These are phyloP conservation scores for Neotoxoptera formosana DNA, from an alignment of 1,140 invertebrate genomes.

Conservation along the genomic window DNA sequence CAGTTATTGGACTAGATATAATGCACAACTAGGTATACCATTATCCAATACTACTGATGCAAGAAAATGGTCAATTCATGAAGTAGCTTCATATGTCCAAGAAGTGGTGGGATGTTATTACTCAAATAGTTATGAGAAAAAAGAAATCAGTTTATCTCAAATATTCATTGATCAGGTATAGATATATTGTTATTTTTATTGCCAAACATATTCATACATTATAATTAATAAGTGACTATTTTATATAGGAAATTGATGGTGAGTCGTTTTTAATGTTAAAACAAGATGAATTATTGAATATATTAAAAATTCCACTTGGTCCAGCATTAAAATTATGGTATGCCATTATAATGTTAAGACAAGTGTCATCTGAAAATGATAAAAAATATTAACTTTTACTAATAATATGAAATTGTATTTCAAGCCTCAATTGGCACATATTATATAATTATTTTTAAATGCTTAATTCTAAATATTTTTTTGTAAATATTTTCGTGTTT, in stretches of 20 bases:
- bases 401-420: background rate
- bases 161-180: background rate
- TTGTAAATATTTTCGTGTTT: conserved; percentile 14
- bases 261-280: conserved; percentile 83
- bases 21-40: conserved; percentile 22
- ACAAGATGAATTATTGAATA: conserved; percentile 79
- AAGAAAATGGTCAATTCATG: background rate
- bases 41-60: conserved; percentile 18
- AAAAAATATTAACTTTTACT: background rate
- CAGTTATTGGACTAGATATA: too few species aligned
- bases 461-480: background rate
- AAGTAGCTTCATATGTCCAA: conserved; percentile 35
- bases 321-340: conserved; percentile 79
- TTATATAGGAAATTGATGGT: conserved; percentile 78
- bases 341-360: conserved; percentile 75
- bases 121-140: background rate
- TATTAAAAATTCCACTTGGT: conserved; percentile 81
- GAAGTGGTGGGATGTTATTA: background rate
- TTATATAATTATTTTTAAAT: conserved; percentile 1
- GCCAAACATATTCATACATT: background rate
- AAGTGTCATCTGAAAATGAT: conserved; percentile 62
- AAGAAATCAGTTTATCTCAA: conserved; percentile 15
- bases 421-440: background rate
- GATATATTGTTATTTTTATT: background rate
- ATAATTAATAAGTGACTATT: conserved; percentile 6